Evolutionary conservation across 2,888 invertebrate species (phyloP), one percentile per base, ranked within the genome.

Genomic region (Ellobium chinense): DNA sequence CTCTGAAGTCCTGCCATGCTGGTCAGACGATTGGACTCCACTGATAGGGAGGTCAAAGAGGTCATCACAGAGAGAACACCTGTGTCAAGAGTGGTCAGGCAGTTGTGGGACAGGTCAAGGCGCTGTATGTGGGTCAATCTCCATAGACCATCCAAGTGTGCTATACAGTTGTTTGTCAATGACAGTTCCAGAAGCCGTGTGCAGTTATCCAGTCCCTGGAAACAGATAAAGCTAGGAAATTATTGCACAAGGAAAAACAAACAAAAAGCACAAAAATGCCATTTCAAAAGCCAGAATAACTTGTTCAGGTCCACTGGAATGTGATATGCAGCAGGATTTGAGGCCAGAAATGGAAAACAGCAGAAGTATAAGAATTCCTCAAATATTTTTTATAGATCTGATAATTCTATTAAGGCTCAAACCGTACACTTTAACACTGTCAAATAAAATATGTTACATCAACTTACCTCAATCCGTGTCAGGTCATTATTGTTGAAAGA

Each of bases 401-500:
- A 54, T 54, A 14, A 54, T 18, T 54, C 18, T 9, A 54, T 9
- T 18, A 66, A 18, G 31, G 12, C 9, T n/a, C 24, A 62, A 18
- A 54, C 54, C n/a, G n/a, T n/a, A n/a, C n/a, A n/a, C n/a, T n/a
- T n/a, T n/a, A n/a, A n/a, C n/a, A n/a, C n/a, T n/a, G n/a, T n/a
- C n/a, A n/a, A n/a, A n/a, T n/a, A n/a, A n/a, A n/a, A n/a, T n/a
- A n/a, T n/a, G n/a, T n/a, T n/a, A n/a, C n/a, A n/a, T n/a, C n/a
- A n/a, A 62, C 84, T 73, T 82, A 92, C 93, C 88, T 93, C 92
- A 69, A 93, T 91, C 73, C 88, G 91, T 14, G 92, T 92, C 76
- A 93, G 89, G 83, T 92, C 91, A 85, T 93, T 93, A 82, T 92
- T 87, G 78, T 91, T 90, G 85, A 93, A 92, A 31, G 92, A 92